Evolutionary conservation across 2,888 invertebrate genomes (phyloP), one percentile per base, ranked within the genome.

Genomic region (Phlogophora meticulosa): DNA sequence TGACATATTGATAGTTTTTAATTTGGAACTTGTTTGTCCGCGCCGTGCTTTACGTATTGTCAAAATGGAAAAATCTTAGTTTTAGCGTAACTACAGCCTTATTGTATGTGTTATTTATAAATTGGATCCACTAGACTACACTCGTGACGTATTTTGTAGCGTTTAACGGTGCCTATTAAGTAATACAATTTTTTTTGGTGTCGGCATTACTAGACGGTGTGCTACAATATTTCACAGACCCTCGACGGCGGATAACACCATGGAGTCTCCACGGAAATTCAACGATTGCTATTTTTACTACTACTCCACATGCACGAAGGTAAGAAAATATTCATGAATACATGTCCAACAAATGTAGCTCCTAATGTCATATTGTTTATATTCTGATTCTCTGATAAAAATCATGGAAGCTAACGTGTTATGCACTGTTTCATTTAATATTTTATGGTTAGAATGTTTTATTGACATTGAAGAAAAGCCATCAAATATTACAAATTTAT

Each of bases 241-340:
- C 90, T 91, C 90, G 92, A 89, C 85, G 89, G 90, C 87, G 85
- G 87, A 88, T 83, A 84, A 87, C 90, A 92, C 90, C 88, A 96
- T 97, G 96, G 97, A 97, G 94, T 97, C 97, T 84, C 97, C 97
- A 84, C 96, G 97, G 87, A 97, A 97, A 95, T 97, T 97, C 91
- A 97, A 98, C 92, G 98, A 98, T 92, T 98, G 98, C 93, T 98
- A 98, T 93, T 98, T 98, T 95, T 98, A 97, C 93, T 98, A 98
- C 91, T 98, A 98, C 91, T 98, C 98, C 64, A 97, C 97, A 76
- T 98, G 98, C 91, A 97, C 97, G 77, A 98, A 98, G 97, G 98
- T 98, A 94, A 94, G 94, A 65, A 59, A 77, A 78, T 67, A 63
- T 65, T 75, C 85, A 63, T 70, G 70, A 72, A 65, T 78, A 68